These are phyloP conservation scores for Agrochola lota DNA, from an alignment of 2,888 invertebrate genomes.

Conservation along the genomic window DNA sequence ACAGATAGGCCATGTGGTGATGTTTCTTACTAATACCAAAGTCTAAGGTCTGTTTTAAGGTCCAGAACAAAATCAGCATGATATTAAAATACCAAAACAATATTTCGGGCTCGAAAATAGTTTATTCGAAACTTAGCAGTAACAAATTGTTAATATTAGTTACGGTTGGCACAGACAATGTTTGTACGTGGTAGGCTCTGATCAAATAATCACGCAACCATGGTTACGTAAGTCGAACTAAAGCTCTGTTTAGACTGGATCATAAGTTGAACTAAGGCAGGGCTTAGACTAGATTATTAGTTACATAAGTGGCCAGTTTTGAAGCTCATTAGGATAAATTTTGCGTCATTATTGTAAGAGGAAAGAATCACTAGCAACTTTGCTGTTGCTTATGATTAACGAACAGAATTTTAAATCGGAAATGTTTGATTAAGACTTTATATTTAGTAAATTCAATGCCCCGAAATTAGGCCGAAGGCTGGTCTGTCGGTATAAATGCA, in stretches of 20 bases:
- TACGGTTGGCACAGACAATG: conserved; percentile 3
- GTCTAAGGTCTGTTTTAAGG: not conserved
- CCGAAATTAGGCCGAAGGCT: not conserved
- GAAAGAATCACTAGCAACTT: not conserved
- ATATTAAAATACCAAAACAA: not conserved
- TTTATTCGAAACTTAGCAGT: conserved; percentile 23
- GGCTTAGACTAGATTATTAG: conserved; percentile 6
- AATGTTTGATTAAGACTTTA: not conserved
- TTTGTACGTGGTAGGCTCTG: conserved; percentile 27
- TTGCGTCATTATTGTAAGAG: not conserved
- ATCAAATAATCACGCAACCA: conserved; percentile 41
- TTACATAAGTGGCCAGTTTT: not conserved
- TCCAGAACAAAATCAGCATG: not conserved
- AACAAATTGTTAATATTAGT: conserved; percentile 38
- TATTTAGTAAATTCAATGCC: not conserved
- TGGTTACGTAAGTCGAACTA: conserved; percentile 13
- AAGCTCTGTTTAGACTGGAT: conserved; percentile 1
- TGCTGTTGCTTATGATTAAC: not conserved
- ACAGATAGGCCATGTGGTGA: not conserved
- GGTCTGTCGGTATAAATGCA: not conserved
- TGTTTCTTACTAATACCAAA: not conserved
- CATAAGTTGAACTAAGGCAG: not conserved
- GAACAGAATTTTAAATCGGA: not conserved
- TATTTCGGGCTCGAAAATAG: conserved; percentile 5
- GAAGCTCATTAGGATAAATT: conserved; percentile 1